A percentile compares a stretch with the other conserved stretches of the same genome.
Evolutionary conservation across 2,113 vertebrate genomes (phyloP).

Genomic region (Paratilapia polleni): DNA sequence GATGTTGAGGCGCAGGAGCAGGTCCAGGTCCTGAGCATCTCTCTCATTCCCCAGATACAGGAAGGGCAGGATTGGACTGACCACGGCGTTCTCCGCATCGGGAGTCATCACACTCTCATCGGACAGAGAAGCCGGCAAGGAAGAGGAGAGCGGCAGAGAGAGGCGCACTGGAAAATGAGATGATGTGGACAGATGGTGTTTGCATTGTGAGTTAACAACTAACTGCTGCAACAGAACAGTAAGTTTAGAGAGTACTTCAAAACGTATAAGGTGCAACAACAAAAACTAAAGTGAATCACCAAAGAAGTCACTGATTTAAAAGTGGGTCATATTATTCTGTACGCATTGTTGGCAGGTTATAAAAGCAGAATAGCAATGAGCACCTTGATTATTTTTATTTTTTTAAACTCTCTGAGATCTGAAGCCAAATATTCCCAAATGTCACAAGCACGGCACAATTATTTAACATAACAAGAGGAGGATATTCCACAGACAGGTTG

Average conservation of each 20-base stretch:
- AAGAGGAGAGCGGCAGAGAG: constrained; percentile 81
- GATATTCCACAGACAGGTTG: background rate
- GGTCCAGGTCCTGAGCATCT: constrained; percentile 85
- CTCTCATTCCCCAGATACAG: constrained; percentile 86
- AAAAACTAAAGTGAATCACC: background rate
- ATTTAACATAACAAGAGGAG: too few species aligned
- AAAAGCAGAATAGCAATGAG: background rate
- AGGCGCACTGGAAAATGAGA: constrained; percentile 70
- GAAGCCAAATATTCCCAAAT: constrained; percentile 1
- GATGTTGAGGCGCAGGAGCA: constrained; percentile 83
- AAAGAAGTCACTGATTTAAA: background rate
- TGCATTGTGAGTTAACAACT: background rate
- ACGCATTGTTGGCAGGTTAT: background rate
- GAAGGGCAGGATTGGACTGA: constrained; percentile 87
- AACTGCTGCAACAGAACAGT: background rate
- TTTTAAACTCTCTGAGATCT: too few species aligned
- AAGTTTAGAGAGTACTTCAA: constrained; percentile 1
- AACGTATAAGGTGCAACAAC: background rate
- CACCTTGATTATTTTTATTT: too few species aligned
- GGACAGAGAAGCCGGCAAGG: constrained; percentile 78
- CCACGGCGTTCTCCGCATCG: constrained; percentile 84
- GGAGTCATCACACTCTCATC: constrained; percentile 83
- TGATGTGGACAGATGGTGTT: background rate
- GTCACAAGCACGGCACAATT: too few species aligned
- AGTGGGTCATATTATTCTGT: background rate